These are phyloP conservation scores for Andrena minutula DNA, from an alignment of 2,888 invertebrate genomes.

Conservation along the genomic window DNA sequence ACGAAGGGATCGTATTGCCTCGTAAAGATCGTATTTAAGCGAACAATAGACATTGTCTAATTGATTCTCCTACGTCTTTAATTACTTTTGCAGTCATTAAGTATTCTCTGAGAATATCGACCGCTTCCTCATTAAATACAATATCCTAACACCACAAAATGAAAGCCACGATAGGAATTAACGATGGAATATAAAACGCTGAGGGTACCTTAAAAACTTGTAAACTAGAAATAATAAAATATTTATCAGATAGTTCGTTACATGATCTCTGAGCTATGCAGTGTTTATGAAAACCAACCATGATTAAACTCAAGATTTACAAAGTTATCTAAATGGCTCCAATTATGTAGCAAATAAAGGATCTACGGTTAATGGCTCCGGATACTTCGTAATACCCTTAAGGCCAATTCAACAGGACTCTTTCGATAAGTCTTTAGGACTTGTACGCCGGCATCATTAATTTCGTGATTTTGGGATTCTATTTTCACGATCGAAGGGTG, in stretches of 20 bases:
- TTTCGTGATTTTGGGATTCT: constrained; percentile 57
- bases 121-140: background rate
- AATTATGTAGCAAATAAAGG: background rate
- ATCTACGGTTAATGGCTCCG: background rate
- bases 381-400: background rate
- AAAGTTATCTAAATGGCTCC: background rate
- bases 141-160: too few species aligned
- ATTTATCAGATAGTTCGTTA: too few species aligned
- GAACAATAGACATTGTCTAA: background rate
- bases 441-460: constrained; percentile 54
- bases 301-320: background rate
- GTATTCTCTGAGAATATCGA: background rate
- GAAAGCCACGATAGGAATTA: background rate
- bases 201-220: too few species aligned
- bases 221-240: too few species aligned
- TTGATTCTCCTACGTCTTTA: background rate
- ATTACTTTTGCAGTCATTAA: background rate
- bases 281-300: background rate
- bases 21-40: background rate
- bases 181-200: too few species aligned
- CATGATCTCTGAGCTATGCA: background rate
- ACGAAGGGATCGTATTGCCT: constrained; percentile 32
- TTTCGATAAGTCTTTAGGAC: constrained; percentile 18
- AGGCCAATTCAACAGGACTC: constrained; percentile 31
- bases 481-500: constrained; percentile 67